Base-by-base conservation (phyloP, 2,888 invertebrate species). In the Agonum fuliginosum region DNA sequence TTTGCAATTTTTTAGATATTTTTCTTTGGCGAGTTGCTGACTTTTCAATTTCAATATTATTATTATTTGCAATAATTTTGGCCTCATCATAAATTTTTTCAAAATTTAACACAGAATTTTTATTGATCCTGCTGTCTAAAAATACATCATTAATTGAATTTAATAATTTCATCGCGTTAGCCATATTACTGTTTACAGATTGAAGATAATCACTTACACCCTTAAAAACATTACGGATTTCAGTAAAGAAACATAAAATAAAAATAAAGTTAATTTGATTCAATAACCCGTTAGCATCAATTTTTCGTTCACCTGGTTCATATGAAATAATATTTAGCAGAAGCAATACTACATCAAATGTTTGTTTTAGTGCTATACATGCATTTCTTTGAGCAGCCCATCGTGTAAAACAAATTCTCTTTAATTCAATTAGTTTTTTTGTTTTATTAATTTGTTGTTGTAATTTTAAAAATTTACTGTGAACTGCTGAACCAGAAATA, bases 331-430 rank as follows among this genome's bases (percentile, higher is more conserved):
- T 58, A 65, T 78, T 62, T 22, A 78, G 62, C 22, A 76, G 46
- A 10, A 70, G 1, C 19, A 78, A 48, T 12, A 78, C 51, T 71
- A 30, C 48, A 65, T 27, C 71, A 17, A 37, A 67, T 12, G 12
- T n/a, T 48, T 78, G 51, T 67, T 78, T 78, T 8, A 78, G 30
- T 17, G 72, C 65, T 10, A 30, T 19, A n/a, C 65, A 65, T 3
- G 76, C 76, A 65, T 54, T 46, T 30, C 70, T 71, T 78, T 78
- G 71, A 19, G 65, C 48, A 3, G 72, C 37, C 78, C 78, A 78
- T 24, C 54, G 17, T 6, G 67, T 77, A 34, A 24, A 71, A 17
- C 12, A 70, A 48, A 65, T 75, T 27, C 41, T 20, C 48, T 78
- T 72, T 19, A 76, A 69, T 78, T 79, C 78, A 8, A 46, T 62